Evolutionary conservation across 2,797 vertebrate genomes (phyloP).

Genomic region (Alosa sapidissima): DNA sequence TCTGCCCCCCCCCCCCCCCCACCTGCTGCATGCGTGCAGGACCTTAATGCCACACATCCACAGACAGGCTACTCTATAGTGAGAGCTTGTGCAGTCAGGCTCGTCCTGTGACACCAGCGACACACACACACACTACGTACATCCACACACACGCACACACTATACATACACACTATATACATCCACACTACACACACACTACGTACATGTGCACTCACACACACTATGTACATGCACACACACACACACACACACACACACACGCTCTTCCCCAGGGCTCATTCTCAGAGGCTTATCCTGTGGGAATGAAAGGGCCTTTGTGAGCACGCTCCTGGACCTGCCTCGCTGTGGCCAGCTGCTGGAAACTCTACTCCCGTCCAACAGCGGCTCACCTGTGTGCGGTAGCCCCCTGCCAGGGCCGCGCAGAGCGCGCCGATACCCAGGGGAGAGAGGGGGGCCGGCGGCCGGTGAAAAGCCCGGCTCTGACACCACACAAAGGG

Average conservation of each 20-base stretch:
- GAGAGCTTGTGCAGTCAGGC: neutral
- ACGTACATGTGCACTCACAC: neutral
- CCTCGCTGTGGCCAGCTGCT: slow-evolving; percentile 60
- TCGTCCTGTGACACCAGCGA: slow-evolving; percentile 5
- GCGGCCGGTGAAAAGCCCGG: slow-evolving; percentile 61
- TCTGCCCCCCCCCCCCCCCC: neutral
- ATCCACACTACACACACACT: neutral
- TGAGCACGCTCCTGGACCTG: slow-evolving; percentile 58
- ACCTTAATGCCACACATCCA: neutral
- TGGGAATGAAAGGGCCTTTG: slow-evolving; percentile 78
- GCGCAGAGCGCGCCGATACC: slow-evolving; percentile 52
- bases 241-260: neutral
- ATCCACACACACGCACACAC: neutral
- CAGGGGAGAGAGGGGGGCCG: slow-evolving; percentile 60
- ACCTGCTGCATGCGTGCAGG: slow-evolving; percentile 13
- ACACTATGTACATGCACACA: neutral
- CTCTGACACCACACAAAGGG: slow-evolving; percentile 59
- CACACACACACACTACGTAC: neutral
- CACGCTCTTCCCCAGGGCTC: slow-evolving; percentile 17
- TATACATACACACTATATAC: neutral
- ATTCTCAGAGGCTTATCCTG: slow-evolving; percentile 45
- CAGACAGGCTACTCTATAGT: neutral
- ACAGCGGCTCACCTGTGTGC: slow-evolving; percentile 66
- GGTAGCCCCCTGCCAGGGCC: slow-evolving; percentile 36
- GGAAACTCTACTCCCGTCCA: slow-evolving; percentile 68